Base-by-base conservation (phyloP, 2,113 vertebrate genomes). In the Nestor notabilis region DNA sequence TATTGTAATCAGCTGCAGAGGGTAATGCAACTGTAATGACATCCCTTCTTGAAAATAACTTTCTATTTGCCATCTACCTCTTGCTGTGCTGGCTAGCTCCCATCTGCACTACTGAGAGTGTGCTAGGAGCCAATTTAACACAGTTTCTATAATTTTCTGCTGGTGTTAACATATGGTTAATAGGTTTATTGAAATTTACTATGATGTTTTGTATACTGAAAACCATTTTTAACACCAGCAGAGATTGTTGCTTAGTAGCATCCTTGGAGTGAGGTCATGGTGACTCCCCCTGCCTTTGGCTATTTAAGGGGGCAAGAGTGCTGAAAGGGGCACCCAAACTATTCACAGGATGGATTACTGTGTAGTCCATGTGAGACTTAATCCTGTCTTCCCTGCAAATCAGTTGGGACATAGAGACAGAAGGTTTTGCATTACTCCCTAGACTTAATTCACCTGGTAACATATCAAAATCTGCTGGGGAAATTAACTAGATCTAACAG, bases 141-240 rank as follows among this genome's bases (percentile, higher is more conserved):
- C 28, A 85, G 75, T 78, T 83, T 89, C 17, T 58, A 5, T 77
- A 71, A 16, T 89, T 85, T 90, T 90, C 63, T 93, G n/a, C 46
- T 77, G 24, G 13, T 66, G 83, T 83, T 91, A 55, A 64, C 71
- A 78, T 74, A 49, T 17, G 29, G 49, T 77, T 96, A 96, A 93
- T 81, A 88, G 33, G 17, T 86, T 92, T 96, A 90, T 58, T 83
- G 66, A 94, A 90, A 83, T 86, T 76, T 83, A 41, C 18, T 69
- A 9, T n/a, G 20, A 70, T 69, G 31, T 55, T 75, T 58, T 94
- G 9, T 55, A 24, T 74, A 39, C 46, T 10, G 28, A 86, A 94
- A 90, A 23, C 2, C 28, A 46, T 69, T 31, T 72, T 81, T 88
- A 60, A 80, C n/a, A 65, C 58, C 49, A 66, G 58, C n/a, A 74